A percentile compares a stretch with the other conserved stretches of the same genome.
Conservation (phyloP, 2,113 vertebrate genomes). For the Halcyon senegalensis region DNA sequence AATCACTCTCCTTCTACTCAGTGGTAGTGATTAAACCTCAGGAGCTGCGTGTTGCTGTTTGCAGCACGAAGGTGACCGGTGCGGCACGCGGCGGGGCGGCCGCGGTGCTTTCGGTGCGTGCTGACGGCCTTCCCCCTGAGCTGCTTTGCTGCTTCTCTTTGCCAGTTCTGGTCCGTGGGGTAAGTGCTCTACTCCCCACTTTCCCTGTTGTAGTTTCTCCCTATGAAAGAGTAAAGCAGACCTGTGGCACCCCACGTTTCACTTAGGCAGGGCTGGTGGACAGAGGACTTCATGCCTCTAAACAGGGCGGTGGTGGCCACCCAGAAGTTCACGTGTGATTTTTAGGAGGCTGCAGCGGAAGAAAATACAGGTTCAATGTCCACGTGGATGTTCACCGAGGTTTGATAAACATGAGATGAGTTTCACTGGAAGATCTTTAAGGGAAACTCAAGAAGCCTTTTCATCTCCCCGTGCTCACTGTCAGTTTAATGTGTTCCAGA, state of each 20-base stretch:
- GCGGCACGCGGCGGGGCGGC: background rate
- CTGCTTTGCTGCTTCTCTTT: background rate
- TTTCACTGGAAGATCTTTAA: background rate
- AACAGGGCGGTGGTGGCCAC: accelerated
- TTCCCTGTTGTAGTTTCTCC: background rate
- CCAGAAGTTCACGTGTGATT: accelerated
- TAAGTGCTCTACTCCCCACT: background rate
- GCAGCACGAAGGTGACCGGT: background rate
- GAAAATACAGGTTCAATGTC: background rate
- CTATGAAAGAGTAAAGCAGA: accelerated
- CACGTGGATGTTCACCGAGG: accelerated
- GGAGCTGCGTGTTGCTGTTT: accelerated
- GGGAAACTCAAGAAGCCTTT: background rate
- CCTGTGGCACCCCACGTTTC: accelerated
- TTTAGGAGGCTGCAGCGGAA: background rate
- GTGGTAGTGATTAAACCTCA: accelerated
- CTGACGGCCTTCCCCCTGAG: background rate
- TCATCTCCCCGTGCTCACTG: background rate
- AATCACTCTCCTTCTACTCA: background rate
- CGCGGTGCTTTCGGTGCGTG: accelerated
- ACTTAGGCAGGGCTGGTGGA: background rate
- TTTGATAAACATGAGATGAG: background rate
- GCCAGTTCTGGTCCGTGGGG: background rate
- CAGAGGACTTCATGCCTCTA: accelerated
- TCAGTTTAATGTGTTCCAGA: accelerated